These are phyloP conservation scores for Bungarus multicinctus DNA, from an alignment of 2,113 vertebrate species.

Conservation along the genomic window DNA sequence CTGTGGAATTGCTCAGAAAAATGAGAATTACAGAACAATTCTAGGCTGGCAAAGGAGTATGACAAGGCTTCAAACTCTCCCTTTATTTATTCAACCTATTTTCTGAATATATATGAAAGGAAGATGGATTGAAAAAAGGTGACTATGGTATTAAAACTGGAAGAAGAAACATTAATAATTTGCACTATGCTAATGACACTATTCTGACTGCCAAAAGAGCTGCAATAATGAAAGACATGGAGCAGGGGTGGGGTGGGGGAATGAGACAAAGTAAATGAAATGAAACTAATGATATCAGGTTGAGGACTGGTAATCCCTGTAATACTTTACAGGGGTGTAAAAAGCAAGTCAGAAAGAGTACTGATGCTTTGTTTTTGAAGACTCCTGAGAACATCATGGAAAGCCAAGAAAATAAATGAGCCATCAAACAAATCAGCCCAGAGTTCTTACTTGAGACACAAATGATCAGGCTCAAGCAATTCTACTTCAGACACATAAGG, in stretches of 20 bases:
- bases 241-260: neutral
- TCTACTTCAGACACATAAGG: neutral
- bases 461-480: neutral
- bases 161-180: neutral
- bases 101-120: neutral
- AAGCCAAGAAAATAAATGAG: neutral
- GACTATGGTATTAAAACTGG: neutral
- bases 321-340: neutral
- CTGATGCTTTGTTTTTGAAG: neutral
- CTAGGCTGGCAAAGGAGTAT: neutral
- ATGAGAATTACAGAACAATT: neutral
- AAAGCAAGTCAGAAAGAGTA: neutral
- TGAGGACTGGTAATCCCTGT: neutral
- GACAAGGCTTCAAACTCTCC: neutral
- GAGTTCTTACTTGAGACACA: neutral
- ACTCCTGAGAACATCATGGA: neutral
- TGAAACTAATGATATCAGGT: neutral
- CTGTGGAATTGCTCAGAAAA: neutral
- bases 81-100: neutral
- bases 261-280: neutral
- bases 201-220: neutral
- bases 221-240: neutral
- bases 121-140: neutral
- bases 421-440: neutral
- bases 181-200: neutral